A percentile compares a stretch with the other conserved stretches of the same genome.
Conservation (phyloP, 2,113 vertebrate genomes). For the Hyaena hyaena region DNA sequence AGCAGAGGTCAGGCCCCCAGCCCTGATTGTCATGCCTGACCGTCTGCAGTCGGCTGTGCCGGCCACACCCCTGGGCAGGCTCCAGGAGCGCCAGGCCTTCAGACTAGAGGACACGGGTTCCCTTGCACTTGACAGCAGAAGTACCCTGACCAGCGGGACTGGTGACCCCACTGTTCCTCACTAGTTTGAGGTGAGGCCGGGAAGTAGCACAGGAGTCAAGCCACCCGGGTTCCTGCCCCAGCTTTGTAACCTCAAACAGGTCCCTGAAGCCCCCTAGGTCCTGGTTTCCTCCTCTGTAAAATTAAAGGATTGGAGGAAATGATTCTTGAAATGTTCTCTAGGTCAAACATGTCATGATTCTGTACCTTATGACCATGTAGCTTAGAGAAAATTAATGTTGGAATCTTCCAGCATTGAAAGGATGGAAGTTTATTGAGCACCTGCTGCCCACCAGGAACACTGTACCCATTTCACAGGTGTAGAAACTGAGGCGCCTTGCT, state of each 20-base stretch:
- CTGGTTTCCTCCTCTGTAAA: not conserved
- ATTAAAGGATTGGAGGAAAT: not conserved
- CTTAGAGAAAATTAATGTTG: not conserved
- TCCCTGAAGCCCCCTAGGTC: not conserved
- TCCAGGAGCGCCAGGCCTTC: not conserved
- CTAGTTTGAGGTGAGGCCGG: not conserved
- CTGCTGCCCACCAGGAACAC: not conserved
- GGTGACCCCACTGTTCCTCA: not conserved
- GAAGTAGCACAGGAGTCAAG: not conserved
- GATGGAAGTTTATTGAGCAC: not conserved
- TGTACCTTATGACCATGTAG: not conserved
- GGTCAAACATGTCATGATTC: not conserved
- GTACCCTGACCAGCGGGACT: not conserved
- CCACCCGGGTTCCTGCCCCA: not conserved
- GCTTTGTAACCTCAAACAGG: not conserved
- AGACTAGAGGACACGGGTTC: not conserved
- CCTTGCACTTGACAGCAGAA: too few relatives aligned
- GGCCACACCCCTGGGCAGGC: not conserved
- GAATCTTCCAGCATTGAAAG: not conserved
- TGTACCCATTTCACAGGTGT: not conserved
- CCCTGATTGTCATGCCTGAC: not conserved
- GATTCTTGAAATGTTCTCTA: not conserved
- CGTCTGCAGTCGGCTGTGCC: not conserved
- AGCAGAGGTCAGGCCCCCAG: not conserved
- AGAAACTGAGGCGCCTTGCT: not conserved